These are phyloP conservation scores for Mus spretus DNA, from an alignment of 2,797 vertebrate genomes.

Conservation along the genomic window DNA sequence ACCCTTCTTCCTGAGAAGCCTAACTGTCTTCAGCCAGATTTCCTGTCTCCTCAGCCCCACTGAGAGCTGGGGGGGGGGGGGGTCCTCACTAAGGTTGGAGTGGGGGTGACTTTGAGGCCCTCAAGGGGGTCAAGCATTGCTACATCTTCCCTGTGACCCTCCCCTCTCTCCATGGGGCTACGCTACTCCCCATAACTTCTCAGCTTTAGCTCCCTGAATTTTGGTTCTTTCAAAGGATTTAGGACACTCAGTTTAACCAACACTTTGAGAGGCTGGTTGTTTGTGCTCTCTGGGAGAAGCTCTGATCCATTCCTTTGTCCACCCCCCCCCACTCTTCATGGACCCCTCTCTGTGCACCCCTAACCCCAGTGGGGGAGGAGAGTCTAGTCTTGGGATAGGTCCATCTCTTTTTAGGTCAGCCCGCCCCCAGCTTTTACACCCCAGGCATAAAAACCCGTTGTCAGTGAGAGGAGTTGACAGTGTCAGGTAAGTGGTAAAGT, in stretches of 20 bases:
- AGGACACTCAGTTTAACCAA: neutral
- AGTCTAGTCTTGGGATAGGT: slow-evolving; percentile 1
- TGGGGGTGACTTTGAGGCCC: neutral
- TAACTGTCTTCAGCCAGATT: slow-evolving; percentile 79
- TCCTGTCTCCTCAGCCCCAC: slow-evolving; percentile 71
- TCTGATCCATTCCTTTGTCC: neutral
- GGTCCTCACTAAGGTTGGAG: neutral
- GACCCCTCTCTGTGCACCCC: neutral
- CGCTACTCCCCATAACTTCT: neutral
- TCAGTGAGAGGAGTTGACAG: neutral
- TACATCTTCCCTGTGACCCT: neutral
- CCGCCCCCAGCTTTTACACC: neutral
- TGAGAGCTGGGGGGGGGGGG: neutral
- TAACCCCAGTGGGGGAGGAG: neutral
- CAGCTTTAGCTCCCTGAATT: slow-evolving; percentile 6
- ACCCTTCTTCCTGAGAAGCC: slow-evolving; percentile 75
- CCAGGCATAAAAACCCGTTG: slow-evolving; percentile 68
- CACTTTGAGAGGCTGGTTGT: neutral
- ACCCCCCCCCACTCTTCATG: neutral
- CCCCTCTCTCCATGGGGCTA: neutral
- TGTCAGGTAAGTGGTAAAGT: neutral
- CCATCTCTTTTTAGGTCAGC: neutral
- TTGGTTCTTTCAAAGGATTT: slow-evolving; percentile 30
- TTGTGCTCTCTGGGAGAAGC: neutral
- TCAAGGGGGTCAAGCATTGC: neutral